A percentile compares a stretch with the other conserved stretches of the same genome.
These are phyloP conservation scores for Lapara coniferarum DNA, from an alignment of 2,888 invertebrate species.

Conservation along the genomic window DNA sequence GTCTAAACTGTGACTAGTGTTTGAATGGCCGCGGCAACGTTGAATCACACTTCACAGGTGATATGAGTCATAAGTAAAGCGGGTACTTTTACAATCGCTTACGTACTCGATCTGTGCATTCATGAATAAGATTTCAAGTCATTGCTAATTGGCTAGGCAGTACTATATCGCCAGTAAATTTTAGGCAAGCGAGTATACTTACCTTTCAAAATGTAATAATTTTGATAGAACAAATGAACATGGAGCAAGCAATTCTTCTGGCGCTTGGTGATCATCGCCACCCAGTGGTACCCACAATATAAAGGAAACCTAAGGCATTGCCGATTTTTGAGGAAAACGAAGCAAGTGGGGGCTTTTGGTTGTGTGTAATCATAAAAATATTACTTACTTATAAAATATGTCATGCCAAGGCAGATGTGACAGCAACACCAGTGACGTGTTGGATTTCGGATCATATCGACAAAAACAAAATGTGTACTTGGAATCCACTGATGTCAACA, in stretches of 20 bases:
- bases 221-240: too few relatives aligned
- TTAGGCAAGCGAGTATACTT: not conserved
- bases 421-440: slow-evolving; percentile 92
- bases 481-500: slow-evolving; percentile 96
- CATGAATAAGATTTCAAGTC: slow-evolving; percentile 3
- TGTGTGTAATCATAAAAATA: not conserved
- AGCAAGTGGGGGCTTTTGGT: too few relatives aligned
- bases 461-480: slow-evolving; percentile 99
- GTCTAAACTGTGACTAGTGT: not conserved
- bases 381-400: slow-evolving; percentile 93
- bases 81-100: slow-evolving; percentile 15
- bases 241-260: too few relatives aligned
- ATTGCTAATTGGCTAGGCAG: not conserved
- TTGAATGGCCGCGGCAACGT: not conserved
- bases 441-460: slow-evolving; percentile 95
- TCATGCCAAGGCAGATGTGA: slow-evolving; percentile 99
- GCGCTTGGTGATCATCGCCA: too few relatives aligned
- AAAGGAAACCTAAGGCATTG: too few relatives aligned
- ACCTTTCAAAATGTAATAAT: too few relatives aligned
- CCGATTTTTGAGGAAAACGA: too few relatives aligned
- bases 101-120: slow-evolving; percentile 15
- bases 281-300: too few relatives aligned
- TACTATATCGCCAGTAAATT: not conserved
- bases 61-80: slow-evolving; percentile 11
- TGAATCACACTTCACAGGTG: slow-evolving; percentile 21